These are phyloP conservation scores for Synergus laeviventris DNA, from an alignment of 2,888 invertebrate genomes.

Conservation along the genomic window DNA sequence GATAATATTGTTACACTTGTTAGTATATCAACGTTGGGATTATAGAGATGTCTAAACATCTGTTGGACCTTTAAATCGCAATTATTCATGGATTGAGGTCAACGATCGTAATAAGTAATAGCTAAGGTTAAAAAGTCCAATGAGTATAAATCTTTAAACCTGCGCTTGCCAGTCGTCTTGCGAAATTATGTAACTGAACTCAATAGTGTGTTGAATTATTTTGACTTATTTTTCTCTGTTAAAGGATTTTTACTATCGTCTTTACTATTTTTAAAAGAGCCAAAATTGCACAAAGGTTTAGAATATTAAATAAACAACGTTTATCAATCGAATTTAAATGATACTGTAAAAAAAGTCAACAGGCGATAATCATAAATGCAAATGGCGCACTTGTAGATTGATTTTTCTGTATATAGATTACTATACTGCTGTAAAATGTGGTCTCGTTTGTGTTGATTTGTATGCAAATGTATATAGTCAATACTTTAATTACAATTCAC, in stretches of 20 bases:
- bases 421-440: background rate
- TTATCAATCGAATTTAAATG: background rate
- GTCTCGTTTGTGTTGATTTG: background rate
- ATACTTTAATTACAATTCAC: background rate
- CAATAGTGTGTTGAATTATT: too few relatives aligned
- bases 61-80: conserved; percentile 11
- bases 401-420: conserved; percentile 4
- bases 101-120: background rate
- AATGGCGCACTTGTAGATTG: background rate
- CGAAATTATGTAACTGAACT: background rate
- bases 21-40: conserved; percentile 18
- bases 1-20: conserved; percentile 12
- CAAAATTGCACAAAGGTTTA: background rate
- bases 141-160: background rate
- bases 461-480: background rate
- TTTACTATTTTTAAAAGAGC: background rate
- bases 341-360: background rate
- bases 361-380: background rate
- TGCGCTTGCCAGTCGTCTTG: conserved; percentile 13
- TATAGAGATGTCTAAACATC: conserved; percentile 1
- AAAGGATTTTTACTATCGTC: background rate
- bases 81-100: conserved; percentile 4
- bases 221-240: background rate
- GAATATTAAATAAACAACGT: background rate
- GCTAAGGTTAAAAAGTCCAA: background rate